Evolutionary conservation across 2,113 vertebrate genomes (phyloP), one percentile per base, ranked within the genome.

Genomic region (Strix aluco): DNA sequence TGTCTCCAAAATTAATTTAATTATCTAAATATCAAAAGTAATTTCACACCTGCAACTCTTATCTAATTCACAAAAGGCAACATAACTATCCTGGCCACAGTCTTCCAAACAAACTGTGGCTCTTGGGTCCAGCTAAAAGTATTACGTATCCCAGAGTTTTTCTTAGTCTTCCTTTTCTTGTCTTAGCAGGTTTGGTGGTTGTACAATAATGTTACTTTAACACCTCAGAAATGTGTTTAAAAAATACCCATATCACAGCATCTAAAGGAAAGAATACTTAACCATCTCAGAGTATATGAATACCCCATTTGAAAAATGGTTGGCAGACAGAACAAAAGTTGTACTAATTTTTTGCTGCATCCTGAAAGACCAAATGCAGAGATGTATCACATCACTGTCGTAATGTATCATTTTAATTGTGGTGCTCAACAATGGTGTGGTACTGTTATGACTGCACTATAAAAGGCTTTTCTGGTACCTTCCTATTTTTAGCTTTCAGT

Each of bases 21-120:
- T 97, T 93, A 92, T 81, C 82, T 83, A 94, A 95, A 92, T 92
- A 96, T 86, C 87, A 81, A 80, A 96, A 89, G 62, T 71, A 96
- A 94, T 97, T 95, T 92, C 66, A 88, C 49, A 92, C 73, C 92
- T 94, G 90, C 69, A 91, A 52, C 62, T 95, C 73, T 85, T 79
- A 52, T 4, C 42, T 92, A 79, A 61, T 86, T 90, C 2, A 4
- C 71, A 75, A 75, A 81, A 91, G 40, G 54, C 91, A 89, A 51
- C 25, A 6, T 34, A 74, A 51, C 59, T 69, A 21, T 77, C 51
- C 89, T 61, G 58, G 73, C 32, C 4, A 6, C 49, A 58, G 12
- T 42, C 36, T 90, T 94, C n/a, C 30, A 93, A 82, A 90, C 12
- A 57, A 91, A 34, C 52, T 15, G 10, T 73, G 36, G 17, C 29